A percentile compares a stretch with the other conserved stretches of the same genome.
Evolutionary conservation across 2,888 invertebrate genomes (phyloP).

Genomic region (Drosophila peninsularis): DNA sequence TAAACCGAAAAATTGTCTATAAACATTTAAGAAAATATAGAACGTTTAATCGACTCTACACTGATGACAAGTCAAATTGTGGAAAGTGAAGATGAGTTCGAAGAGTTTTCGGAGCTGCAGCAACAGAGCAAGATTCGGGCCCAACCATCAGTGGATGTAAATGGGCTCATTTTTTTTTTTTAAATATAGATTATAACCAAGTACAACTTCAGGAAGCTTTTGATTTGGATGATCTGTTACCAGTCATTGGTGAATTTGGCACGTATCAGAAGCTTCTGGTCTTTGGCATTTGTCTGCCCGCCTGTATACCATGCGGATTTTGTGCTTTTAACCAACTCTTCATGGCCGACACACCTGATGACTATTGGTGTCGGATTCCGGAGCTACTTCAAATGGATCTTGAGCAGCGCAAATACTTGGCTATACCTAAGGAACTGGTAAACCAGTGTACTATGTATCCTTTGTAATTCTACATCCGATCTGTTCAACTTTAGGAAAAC

Average conservation of each 20-base stretch:
- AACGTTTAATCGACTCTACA: not conserved
- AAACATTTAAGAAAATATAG: conserved; percentile 1
- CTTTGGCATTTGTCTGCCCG: conserved; percentile 94
- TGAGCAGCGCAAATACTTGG: conserved; percentile 87
- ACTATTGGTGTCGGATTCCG: conserved; percentile 93
- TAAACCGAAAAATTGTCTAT: conserved; percentile 17
- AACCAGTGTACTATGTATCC: conserved; percentile 35
- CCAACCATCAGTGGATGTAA: conserved; percentile 64
- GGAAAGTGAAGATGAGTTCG: conserved; percentile 74
- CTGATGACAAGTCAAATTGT: conserved; percentile 60
- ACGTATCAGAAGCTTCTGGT: conserved; percentile 93
- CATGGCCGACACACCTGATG: conserved; percentile 94
- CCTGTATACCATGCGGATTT: conserved; percentile 95
- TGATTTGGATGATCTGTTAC: conserved; percentile 93
- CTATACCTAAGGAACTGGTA: conserved; percentile 88
- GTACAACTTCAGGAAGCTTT: conserved; percentile 84
- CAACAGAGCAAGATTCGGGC: conserved; percentile 50
- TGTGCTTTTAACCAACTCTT: conserved; percentile 97
- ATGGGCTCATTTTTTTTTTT: not conserved
- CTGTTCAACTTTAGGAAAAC: conserved; percentile 66
- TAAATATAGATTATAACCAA: not conserved
- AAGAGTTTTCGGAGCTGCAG: conserved; percentile 70
- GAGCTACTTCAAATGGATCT: conserved; percentile 87
- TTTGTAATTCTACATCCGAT: not conserved
- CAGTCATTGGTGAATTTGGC: conserved; percentile 95